Evolutionary conservation across 1,140 invertebrate species (phyloP).

Genomic region (Drosophila auraria): DNA sequence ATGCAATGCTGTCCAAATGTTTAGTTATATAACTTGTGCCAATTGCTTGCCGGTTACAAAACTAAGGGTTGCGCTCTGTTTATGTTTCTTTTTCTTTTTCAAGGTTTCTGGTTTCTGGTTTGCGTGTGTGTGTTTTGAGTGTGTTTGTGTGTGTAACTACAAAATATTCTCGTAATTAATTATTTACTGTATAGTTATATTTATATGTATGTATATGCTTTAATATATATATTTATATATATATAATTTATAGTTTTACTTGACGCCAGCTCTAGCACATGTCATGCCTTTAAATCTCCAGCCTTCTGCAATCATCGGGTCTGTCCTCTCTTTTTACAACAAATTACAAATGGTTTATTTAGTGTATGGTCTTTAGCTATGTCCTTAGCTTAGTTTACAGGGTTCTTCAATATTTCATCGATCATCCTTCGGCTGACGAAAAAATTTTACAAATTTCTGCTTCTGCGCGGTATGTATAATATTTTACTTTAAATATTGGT

Average conservation of each 20-base stretch:
- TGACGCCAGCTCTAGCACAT: conserved; percentile 59
- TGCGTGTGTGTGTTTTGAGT: conserved; percentile 7
- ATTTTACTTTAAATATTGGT: conserved; percentile 58
- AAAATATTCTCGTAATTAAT: conserved; percentile 75
- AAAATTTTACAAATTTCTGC: conserved; percentile 74
- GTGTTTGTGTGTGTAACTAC: conserved; percentile 62
- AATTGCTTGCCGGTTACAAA: conserved; percentile 75
- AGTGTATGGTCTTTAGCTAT: conserved; percentile 53
- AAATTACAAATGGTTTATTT: conserved; percentile 77
- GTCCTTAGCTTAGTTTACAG: conserved; percentile 75
- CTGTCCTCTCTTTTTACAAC: conserved; percentile 72
- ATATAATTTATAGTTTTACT: conserved; percentile 75
- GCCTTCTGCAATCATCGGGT: conserved; percentile 16
- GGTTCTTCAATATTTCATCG: conserved; percentile 17
- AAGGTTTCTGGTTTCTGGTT: background rate
- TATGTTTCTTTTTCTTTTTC: conserved; percentile 8
- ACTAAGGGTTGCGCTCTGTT: conserved; percentile 55
- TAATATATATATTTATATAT: conserved; percentile 53
- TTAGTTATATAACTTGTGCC: conserved; percentile 68
- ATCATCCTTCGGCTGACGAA: conserved; percentile 38
- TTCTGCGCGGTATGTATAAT: conserved; percentile 49
- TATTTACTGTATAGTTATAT: conserved; percentile 65
- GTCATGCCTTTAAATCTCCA: conserved; percentile 31
- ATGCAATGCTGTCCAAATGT: conserved; percentile 70
- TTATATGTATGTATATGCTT: conserved; percentile 57